Evolutionary conservation across 2,113 vertebrate species (phyloP), one percentile per base, ranked within the genome.

Genomic region (Phasianus colchicus): DNA sequence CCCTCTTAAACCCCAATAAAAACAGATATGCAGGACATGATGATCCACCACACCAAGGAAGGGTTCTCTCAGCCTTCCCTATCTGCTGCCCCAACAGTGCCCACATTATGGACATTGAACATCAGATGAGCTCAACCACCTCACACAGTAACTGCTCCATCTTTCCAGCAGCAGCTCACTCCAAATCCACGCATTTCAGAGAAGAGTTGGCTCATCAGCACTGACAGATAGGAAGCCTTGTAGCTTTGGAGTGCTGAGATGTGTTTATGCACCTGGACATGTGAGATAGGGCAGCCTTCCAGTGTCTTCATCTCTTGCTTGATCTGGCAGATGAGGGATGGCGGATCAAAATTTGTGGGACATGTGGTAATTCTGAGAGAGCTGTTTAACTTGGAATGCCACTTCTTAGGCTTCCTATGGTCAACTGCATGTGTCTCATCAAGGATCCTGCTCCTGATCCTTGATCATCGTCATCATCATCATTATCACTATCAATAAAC

Each of bases 31-130:
- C 0, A 15, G 61, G 73, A 8, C 29, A 18, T 11, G 9, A 34
- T 32, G 34, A 34, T 34, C 45, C 52, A 74, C 43, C 61, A 24
- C 21, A 40, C 12, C 60, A 73, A 86, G 12, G 8, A 55, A 69
- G 11, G 12, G 15, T 52, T 45, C 65, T 61, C 25, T 38, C 64
- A 50, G 25, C 50, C 80, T 40, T 34, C 3, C 47, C 20, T 14
- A 0, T 29, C 32, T 48, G 3, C 13, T 6, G 8, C 38, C 24
- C 50, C 84, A 32, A 0, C 22, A 18, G 18, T 0, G 17, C 24
- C 70, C 72, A 3, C 7, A 8, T 19, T 20, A 10, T 10, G 42
- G 64, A 30, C 2, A 2, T 8, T 3, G 6, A 30, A 69, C 27
- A 3, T 13, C 8, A 57, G 69, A 32, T 43, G 30, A 48, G 3